Evolutionary conservation across 2,113 vertebrate species (phyloP).

Genomic region (Megaceryle maxima): DNA sequence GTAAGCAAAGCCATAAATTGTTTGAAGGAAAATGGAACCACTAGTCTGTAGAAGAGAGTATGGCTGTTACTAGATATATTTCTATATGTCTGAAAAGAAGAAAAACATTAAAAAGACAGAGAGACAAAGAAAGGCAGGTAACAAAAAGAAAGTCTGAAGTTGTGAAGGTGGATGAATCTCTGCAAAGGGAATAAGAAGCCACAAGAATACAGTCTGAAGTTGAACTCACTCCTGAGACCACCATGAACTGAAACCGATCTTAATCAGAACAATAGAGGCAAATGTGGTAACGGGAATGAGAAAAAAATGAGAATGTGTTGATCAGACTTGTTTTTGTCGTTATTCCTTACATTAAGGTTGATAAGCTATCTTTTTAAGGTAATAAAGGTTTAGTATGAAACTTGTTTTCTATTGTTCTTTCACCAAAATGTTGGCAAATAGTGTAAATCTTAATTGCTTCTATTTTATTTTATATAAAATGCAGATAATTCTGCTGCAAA

Average conservation of each 20-base stretch:
- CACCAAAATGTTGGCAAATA: background rate
- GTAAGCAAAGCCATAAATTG: background rate
- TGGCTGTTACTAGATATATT: background rate
- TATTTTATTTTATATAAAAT: background rate
- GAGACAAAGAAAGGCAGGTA: background rate
- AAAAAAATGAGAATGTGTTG: background rate
- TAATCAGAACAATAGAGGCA: background rate
- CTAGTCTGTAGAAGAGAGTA: background rate
- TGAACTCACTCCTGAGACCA: background rate
- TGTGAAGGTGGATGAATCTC: background rate
- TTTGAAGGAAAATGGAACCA: background rate
- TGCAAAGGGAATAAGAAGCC: background rate
- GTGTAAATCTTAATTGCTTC: background rate
- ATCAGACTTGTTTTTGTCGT: background rate
- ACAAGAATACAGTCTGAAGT: background rate
- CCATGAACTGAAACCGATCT: background rate
- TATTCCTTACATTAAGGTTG: background rate
- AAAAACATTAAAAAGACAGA: background rate
- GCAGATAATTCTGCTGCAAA: background rate
- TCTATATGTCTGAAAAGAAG: background rate
- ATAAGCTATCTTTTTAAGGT: background rate
- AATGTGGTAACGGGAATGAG: background rate
- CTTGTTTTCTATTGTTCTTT: background rate
- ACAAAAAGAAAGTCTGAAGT: background rate
- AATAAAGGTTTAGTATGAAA: background rate